These are phyloP conservation scores for Hafferia zeledoni DNA, from an alignment of 2,797 vertebrate species.

Conservation along the genomic window DNA sequence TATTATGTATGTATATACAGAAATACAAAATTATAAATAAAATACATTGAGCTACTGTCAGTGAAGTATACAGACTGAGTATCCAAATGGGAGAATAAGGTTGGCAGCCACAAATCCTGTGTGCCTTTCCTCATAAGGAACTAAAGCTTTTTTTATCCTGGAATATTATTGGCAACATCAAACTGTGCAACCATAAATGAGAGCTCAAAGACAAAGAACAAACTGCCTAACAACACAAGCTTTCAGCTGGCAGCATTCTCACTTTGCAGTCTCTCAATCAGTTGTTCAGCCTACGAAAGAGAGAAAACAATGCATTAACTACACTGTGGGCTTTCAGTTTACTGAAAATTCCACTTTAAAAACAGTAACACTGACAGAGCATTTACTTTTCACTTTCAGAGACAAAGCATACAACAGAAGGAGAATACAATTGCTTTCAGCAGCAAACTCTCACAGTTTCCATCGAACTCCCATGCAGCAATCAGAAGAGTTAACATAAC, in stretches of 20 bases:
- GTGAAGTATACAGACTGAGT: not conserved
- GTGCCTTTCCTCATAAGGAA: constrained; percentile 18
- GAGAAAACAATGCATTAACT: constrained; percentile 12
- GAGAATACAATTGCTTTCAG: not conserved
- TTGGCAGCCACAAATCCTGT: not conserved
- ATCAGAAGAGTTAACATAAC: not conserved
- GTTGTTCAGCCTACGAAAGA: constrained; percentile 87
- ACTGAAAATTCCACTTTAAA: not conserved
- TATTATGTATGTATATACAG: not conserved
- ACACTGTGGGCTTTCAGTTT: fast-evolving
- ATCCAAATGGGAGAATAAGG: not conserved
- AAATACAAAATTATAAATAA: not conserved
- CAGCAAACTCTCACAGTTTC: not conserved
- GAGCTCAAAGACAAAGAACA: constrained; percentile 6
- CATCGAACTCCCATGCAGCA: not conserved
- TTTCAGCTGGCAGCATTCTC: constrained; percentile 79
- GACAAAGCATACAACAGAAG: not conserved
- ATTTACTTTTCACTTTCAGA: not conserved
- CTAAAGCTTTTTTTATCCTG: constrained; percentile 16
- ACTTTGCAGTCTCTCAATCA: constrained; percentile 87
- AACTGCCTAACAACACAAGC: not conserved
- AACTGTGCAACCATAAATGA: constrained; percentile 44
- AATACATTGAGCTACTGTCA: not conserved
- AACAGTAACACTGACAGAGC: not conserved
- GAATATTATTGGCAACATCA: constrained; percentile 17